phyloP scores from a whole-genome alignment of 2,797 vertebrate genomes.

The Danio jaintianensis region DNA sequence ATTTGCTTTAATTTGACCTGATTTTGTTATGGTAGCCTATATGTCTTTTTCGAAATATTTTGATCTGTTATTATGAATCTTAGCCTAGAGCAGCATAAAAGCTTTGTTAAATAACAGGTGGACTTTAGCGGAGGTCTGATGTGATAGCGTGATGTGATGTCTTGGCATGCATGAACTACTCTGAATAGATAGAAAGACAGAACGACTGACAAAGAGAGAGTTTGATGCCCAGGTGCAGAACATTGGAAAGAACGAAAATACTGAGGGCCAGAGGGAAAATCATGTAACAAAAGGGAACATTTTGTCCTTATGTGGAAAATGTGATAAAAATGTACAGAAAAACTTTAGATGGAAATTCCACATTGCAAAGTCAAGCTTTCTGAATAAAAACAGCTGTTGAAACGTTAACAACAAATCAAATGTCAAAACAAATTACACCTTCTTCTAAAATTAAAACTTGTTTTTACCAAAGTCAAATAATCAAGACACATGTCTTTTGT shows the following conservation, averaged over 20 bases:
- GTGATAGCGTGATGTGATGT: conserved; percentile 23
- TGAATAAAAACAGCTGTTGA: conserved; percentile 30
- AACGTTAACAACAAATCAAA: conserved; percentile 13
- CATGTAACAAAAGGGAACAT: not conserved
- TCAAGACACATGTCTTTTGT: not conserved
- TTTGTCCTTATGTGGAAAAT: not conserved
- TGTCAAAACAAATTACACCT: not conserved
- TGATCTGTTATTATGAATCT: conserved; percentile 28
- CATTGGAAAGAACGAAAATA: not conserved
- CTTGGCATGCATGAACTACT: conserved; percentile 47
- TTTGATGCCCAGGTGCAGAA: conserved; percentile 42
- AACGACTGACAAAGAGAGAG: not conserved
- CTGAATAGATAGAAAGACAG: conserved; percentile 27
- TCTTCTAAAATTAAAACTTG: not conserved
- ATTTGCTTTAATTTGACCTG: not conserved
- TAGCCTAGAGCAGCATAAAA: conserved; percentile 23
- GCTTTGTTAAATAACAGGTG: conserved; percentile 37
- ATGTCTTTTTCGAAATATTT: not conserved
- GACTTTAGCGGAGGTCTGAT: conserved; percentile 22
- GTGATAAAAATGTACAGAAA: not conserved
- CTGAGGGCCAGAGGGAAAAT: not conserved
- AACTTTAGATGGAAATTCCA: not conserved
- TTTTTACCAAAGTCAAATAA: conserved; percentile 26
- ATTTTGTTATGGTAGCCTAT: not conserved
- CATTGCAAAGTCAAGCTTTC: not conserved